A percentile compares a stretch with the other conserved stretches of the same genome.
Evolutionary conservation across 2,797 vertebrate species (phyloP).

Genomic region (Odontamblyopus lacepedii): DNA sequence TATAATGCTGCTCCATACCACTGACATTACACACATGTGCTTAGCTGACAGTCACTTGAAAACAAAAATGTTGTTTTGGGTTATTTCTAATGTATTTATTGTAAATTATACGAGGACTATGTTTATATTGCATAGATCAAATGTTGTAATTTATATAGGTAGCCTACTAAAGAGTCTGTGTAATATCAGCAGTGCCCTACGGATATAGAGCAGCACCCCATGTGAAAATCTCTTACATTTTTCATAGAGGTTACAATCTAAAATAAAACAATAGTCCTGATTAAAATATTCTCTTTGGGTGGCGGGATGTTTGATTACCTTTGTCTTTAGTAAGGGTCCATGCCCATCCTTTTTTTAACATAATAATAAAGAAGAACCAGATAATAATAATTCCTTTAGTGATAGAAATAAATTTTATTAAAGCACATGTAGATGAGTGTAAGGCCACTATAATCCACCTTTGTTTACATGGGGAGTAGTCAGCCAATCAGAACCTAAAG

Average conservation of each 20-base stretch:
- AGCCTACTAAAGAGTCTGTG: not conserved
- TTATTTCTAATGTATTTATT: too few relatives aligned
- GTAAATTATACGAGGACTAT: too few relatives aligned
- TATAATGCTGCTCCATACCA: too few relatives aligned
- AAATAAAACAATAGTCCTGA: not conserved
- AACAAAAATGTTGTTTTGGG: too few relatives aligned
- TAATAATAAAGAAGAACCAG: not conserved
- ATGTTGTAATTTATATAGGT: not conserved
- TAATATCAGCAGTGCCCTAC: not conserved
- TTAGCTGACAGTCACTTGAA: too few relatives aligned
- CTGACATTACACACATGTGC: too few relatives aligned
- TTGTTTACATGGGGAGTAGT: constrained; percentile 9
- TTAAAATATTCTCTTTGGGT: not conserved
- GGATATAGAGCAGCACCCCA: not conserved
- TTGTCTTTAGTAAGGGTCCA: not conserved
- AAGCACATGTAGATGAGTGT: not conserved
- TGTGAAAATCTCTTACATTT: not conserved
- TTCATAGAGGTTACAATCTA: too few relatives aligned
- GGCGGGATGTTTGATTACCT: not conserved
- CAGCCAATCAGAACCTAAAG: not conserved
- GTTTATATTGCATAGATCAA: not conserved
- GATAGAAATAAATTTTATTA: not conserved
- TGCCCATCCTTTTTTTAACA: too few relatives aligned
- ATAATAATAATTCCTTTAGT: not conserved
- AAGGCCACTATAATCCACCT: not conserved